Evolutionary conservation across 2,797 vertebrate species (phyloP).

Genomic region (Halcyon smyrnensis): DNA sequence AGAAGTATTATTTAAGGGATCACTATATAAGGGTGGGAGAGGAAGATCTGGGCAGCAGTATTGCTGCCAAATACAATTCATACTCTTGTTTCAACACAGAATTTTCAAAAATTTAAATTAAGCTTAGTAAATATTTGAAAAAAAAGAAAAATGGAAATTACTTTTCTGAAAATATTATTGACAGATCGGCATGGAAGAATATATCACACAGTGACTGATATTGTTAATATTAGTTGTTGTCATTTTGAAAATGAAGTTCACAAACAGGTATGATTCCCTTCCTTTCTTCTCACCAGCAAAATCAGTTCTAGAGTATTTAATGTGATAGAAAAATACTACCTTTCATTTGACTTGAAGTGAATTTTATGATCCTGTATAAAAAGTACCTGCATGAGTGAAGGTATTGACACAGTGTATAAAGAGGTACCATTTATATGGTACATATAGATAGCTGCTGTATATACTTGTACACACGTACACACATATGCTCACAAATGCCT

Average conservation of each 20-base stretch:
- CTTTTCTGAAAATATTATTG: not conserved
- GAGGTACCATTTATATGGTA: not conserved
- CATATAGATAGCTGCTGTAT: not conserved
- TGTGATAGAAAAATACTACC: not conserved
- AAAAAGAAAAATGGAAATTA: constrained; percentile 48
- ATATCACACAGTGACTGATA: not conserved
- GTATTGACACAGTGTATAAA: not conserved
- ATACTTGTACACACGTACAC: accelerated
- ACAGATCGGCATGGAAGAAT: not conserved
- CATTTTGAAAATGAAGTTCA: constrained; percentile 50
- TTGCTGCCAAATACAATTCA: constrained; percentile 73
- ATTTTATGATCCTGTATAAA: not conserved
- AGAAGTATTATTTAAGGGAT: constrained; percentile 47
- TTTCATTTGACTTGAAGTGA: not conserved
- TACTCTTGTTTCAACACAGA: constrained; percentile 70
- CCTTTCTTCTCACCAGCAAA: not conserved
- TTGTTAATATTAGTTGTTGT: not conserved
- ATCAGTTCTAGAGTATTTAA: not conserved
- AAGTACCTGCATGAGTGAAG: not conserved
- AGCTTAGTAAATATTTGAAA: constrained; percentile 57
- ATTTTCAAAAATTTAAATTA: constrained; percentile 64
- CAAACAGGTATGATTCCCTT: not conserved
- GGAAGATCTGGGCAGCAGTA: not conserved
- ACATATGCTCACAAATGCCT: not conserved
- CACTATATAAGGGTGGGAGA: constrained; percentile 27